A percentile compares a stretch with the other conserved stretches of the same genome.
Conservation (phyloP, 64 coral and sea anemone species). For the Montipora foliosa region DNA sequence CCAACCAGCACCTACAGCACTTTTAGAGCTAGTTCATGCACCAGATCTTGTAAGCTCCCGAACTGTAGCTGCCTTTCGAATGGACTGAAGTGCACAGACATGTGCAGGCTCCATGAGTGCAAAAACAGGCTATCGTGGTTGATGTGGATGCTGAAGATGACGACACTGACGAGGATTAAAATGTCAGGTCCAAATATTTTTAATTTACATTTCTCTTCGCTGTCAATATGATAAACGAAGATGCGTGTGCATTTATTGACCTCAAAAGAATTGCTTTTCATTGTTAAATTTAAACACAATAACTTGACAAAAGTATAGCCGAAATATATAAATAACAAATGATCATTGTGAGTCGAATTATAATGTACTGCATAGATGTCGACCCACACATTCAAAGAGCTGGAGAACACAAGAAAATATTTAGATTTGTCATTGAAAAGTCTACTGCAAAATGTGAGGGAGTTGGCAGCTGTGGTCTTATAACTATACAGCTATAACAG, state of each 20-base stretch:
- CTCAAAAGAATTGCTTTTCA: neutral
- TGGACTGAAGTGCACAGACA: slow-evolving; percentile 64
- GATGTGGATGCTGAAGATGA: slow-evolving; percentile 13
- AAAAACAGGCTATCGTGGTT: slow-evolving; percentile 3
- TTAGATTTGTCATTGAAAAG: neutral
- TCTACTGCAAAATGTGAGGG: neutral
- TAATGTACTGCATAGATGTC: slow-evolving; percentile 1
- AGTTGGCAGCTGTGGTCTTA: neutral
- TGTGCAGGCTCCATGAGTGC: slow-evolving; percentile 29
- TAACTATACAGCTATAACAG: neutral
- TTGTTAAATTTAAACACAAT: neutral
- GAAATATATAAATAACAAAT: slow-evolving; percentile 2
- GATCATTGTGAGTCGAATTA: neutral
- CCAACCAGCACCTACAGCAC: slow-evolving; percentile 43
- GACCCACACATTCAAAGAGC: neutral
- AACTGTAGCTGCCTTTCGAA: slow-evolving; percentile 39
- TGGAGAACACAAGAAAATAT: neutral
- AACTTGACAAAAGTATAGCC: neutral
- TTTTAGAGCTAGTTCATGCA: slow-evolving; percentile 34
- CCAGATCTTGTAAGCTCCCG: slow-evolving; percentile 15
- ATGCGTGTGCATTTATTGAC: neutral
- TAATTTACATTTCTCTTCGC: neutral
- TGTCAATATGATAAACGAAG: slow-evolving; percentile 7
- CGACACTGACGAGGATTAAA: slow-evolving; percentile 37
- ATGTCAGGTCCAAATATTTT: neutral